Conservation (phyloP, 35 echinoderm and acorn worm species). For the Ophiothrix spiculata region DNA sequence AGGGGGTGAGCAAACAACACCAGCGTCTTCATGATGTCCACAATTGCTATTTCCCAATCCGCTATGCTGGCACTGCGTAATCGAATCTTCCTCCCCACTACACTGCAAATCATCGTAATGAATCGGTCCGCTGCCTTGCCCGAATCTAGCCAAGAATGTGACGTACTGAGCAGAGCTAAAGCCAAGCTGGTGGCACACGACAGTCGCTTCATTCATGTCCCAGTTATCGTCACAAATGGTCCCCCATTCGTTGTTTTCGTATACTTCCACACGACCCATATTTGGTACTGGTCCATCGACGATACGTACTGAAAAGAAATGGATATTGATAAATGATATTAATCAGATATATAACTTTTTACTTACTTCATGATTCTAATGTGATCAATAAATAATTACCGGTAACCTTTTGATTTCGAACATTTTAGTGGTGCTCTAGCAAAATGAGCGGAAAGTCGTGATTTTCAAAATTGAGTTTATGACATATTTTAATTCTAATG, state of each 20-base stretch:
- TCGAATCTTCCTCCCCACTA: not conserved
- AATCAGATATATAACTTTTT: too few relatives aligned
- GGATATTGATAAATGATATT: not conserved
- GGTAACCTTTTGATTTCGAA: too few relatives aligned
- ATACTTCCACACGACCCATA: slow-evolving; percentile 20
- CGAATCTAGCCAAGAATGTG: slow-evolving; percentile 25
- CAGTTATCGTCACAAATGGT: slow-evolving; percentile 35
- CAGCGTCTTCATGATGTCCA: slow-evolving; percentile 50
- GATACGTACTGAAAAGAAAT: slow-evolving; percentile 27
- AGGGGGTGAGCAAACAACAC: slow-evolving; percentile 18
- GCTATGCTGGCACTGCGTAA: slow-evolving; percentile 31
- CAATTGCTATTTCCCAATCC: slow-evolving; percentile 53
- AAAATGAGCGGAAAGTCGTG: too few relatives aligned
- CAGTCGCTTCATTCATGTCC: not conserved
- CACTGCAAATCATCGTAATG: slow-evolving; percentile 50
- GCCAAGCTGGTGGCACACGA: slow-evolving; percentile 37
- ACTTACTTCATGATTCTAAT: too few relatives aligned
- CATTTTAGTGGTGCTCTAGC: too few relatives aligned
- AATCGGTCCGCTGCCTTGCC: slow-evolving; percentile 42
- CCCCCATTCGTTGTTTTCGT: slow-evolving; percentile 20
- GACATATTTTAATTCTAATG: too few relatives aligned
- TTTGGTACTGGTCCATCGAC: slow-evolving; percentile 19
- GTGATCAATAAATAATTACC: too few relatives aligned
- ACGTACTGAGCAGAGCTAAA: not conserved
- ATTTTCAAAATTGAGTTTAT: too few relatives aligned